Conservation (phyloP, 1,140 invertebrate genomes). For the Procambarus virginalis region DNA sequence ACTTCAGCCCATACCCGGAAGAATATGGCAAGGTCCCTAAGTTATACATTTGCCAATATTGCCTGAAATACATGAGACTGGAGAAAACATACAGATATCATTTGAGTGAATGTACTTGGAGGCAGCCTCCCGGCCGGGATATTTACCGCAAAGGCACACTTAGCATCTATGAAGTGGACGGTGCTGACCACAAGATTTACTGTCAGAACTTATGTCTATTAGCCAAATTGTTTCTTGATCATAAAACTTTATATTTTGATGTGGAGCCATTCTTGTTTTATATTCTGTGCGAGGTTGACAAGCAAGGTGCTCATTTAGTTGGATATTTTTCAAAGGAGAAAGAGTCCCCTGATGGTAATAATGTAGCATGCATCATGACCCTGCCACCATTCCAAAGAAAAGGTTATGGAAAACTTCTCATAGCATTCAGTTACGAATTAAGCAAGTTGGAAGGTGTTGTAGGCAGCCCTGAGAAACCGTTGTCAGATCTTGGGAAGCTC, state of each 20-base stretch:
- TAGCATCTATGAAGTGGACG: slow-evolving; percentile 93
- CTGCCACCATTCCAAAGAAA: slow-evolving; percentile 97
- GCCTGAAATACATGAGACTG: slow-evolving; percentile 96
- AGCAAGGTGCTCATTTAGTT: slow-evolving; percentile 94
- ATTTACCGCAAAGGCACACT: slow-evolving; percentile 94
- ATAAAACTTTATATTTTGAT: slow-evolving; percentile 98
- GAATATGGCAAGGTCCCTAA: slow-evolving; percentile 96
- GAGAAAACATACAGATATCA: slow-evolving; percentile 84
- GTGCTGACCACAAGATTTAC: slow-evolving; percentile 93
- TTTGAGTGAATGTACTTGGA: no score
- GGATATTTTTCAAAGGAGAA: slow-evolving; percentile 99
- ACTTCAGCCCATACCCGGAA: slow-evolving; percentile 98
- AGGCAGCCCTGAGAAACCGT: slow-evolving; percentile 97
- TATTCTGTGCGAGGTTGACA: slow-evolving; percentile 95
- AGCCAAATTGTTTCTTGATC: slow-evolving; percentile 96
- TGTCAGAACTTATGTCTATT: slow-evolving; percentile 97
- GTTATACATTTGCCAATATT: slow-evolving; percentile 98
- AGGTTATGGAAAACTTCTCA: slow-evolving; percentile 98
- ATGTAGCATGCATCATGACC: slow-evolving; percentile 98
- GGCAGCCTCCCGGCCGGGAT: no score
- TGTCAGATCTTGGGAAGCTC: slow-evolving; percentile 96
- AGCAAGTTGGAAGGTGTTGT: slow-evolving; percentile 93
- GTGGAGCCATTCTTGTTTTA: slow-evolving; percentile 98
- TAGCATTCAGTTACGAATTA: slow-evolving; percentile 90
- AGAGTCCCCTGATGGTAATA: slow-evolving; percentile 98